These are phyloP conservation scores for Andrena fulva DNA, from an alignment of 2,888 invertebrate species.

Conservation along the genomic window DNA sequence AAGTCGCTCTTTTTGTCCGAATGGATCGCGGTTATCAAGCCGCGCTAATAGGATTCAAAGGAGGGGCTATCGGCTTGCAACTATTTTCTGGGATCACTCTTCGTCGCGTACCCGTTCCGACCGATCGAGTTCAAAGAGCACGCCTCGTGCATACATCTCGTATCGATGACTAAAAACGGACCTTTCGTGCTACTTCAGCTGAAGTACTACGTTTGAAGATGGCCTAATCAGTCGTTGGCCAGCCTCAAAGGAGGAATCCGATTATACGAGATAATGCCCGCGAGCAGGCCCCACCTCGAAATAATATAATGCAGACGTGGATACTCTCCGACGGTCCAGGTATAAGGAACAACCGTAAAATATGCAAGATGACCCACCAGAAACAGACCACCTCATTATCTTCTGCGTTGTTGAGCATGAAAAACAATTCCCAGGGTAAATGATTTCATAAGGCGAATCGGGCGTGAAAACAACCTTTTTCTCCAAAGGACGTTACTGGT, in stretches of 20 bases:
- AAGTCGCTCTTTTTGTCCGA: constrained; percentile 12
- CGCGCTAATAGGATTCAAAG: constrained; percentile 37
- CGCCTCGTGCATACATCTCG: not conserved
- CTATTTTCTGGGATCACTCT: constrained; percentile 53
- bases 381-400: too few species aligned
- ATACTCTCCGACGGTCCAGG: not conserved
- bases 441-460: too few species aligned
- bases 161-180: constrained; percentile 1
- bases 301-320: not conserved
- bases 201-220: constrained; percentile 12
- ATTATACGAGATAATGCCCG: not conserved
- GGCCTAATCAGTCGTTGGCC: not conserved
- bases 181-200: not conserved
- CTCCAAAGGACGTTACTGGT: too few species aligned
- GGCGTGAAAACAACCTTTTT: too few species aligned
- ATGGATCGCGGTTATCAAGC: constrained; percentile 32
- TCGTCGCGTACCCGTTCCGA: not conserved
- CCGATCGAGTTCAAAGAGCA: constrained; percentile 38
- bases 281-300: not conserved
- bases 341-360: not conserved
- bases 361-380: not conserved
- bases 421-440: too few species aligned
- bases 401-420: too few species aligned
- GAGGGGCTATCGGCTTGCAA: constrained; percentile 1
- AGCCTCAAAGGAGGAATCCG: not conserved